phyloP scores from a whole-genome alignment of 92 coral and sea anemone genomes.

The Epizoanthus fatuus region DNA sequence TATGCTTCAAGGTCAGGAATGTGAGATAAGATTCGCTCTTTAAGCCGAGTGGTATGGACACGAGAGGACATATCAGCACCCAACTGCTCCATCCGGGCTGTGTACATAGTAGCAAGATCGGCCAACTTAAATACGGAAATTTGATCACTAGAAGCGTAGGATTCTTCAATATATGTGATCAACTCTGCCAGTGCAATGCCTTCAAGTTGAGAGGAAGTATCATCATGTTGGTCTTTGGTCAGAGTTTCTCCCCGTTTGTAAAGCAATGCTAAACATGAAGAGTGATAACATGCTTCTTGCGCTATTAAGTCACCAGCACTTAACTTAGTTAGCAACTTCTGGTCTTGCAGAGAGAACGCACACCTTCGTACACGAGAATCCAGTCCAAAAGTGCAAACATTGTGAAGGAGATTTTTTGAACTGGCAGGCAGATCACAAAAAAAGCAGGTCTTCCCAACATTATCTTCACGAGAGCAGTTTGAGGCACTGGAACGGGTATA shows the following conservation, averaged over 20 bases:
- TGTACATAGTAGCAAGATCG: conserved; percentile 60
- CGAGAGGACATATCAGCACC: conserved; percentile 25
- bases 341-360: conserved; percentile 66
- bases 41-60: conserved; percentile 49
- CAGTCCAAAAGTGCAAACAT: conserved; percentile 55
- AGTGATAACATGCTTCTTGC: conserved; percentile 63
- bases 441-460: conserved; percentile 36
- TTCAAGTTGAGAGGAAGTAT: conserved; percentile 13
- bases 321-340: conserved; percentile 62
- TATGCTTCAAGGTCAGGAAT: conserved; percentile 53
- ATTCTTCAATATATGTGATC: conserved; percentile 57
- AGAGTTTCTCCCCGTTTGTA: conserved; percentile 47
- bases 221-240: conserved; percentile 33
- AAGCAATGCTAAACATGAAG: conserved; percentile 54
- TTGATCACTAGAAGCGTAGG: conserved; percentile 24
- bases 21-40: conserved; percentile 42
- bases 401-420: conserved; percentile 38
- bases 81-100: conserved; percentile 55
- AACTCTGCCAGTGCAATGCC: conserved; percentile 75
- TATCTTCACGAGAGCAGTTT: background rate
- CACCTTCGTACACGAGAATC: conserved; percentile 58
- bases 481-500: conserved; percentile 30
- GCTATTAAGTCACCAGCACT: conserved; percentile 77
- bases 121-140: conserved; percentile 49
- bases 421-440: conserved; percentile 55